Base-by-base conservation (phyloP, 1,140 invertebrate species). In the Penaeus japonicus region DNA sequence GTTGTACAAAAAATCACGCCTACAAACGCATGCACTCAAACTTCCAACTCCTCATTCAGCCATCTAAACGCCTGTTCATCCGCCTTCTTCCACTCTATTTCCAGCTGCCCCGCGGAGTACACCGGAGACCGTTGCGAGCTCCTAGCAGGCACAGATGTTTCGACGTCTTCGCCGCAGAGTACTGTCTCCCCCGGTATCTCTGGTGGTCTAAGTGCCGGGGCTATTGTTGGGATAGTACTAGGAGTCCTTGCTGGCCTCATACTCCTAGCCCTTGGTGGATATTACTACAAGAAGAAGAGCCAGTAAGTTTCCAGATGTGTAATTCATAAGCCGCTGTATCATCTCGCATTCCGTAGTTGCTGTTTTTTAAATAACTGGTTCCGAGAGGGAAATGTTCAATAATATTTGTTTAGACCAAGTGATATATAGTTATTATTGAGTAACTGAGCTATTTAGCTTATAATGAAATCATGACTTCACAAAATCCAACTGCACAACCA, bases 141-240 rank as follows among this genome's bases (percentile, higher is more conserved):
- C 22, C 20, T 32, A 17, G 70, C 53, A 30, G 22, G 62, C 30
- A 30, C 47, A 12, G 32, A 54, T 39, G 54, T 35, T 32, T 65
- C 59, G 24, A 3, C 32, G 24, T n/a, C 75, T 24, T 75, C 55
- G 10, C 10, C 20, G n/a, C n/a, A n/a, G n/a, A n/a, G n/a, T n/a
- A n/a, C n/a, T 22, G 7, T 24, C 35, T 30, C 65, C 73, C 27
- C 17, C 53, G 5, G 18, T 17, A 17, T 0, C 54, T 7, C 27
- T 32, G 84, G 47, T 30, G 78, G 47, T 53, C 79, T 87, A 1
- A 10, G 20, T 24, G 17, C 87, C 32, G 87, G 87, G 22, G 80
- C 80, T 30, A 84, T 88, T 47, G 54, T 53, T 15, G 87, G 87
- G 10, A 88, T 88, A 27, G 80, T 88, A 12, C 70, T 88, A 12